Base-by-base conservation (phyloP, 2,888 invertebrate genomes). In the Ochropleura leucogaster region DNA sequence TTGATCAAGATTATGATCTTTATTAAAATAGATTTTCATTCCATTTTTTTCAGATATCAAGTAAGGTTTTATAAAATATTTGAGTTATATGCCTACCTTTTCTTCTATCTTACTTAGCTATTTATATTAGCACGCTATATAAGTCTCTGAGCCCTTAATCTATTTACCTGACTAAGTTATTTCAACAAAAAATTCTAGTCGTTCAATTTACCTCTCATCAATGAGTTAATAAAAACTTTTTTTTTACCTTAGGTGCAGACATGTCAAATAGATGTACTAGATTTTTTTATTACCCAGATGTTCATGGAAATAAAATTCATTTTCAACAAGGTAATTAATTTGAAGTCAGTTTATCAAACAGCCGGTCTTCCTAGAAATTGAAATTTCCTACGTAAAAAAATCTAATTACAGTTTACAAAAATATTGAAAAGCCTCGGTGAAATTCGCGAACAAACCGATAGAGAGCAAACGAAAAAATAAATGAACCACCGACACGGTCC, bases 401-500 rank as follows among this genome's bases (percentile, higher is more conserved):
- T 65, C 59, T 69, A 83, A 75, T 80, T 86, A 75, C 73, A 71
- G 49, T 63, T 76, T 66, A 77, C 71, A 75, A 72, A 80, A 78
- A 75, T 82, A 77, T 80, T 74, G 72, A 80, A 86, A 81, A 81
- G 72, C 62, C 72, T 67, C 53, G 73, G 88, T 85, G 87, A 90
- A 88, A 89, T 89, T 88, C 68, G 81, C 82, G 66, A 59, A 77
- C 78, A 78, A 90, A 80, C 79, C 80, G 66, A 60, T 69, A 20
- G 68, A 74, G 64, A 49, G 71, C 47, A 62, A 72, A 74, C 51
- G 74, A 82, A 91, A 91, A 92, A 90, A 84, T 80, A 86, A 91
- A 92, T 90, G 89, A 87, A 82, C 85, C 81, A 74, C 72, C 76
- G 89, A 76, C 76, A 88, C 89, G 90, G 88, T 89, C 78, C 82